These are phyloP conservation scores for Bovichtus diacanthus DNA, from an alignment of 2,797 vertebrate species.

Conservation along the genomic window DNA sequence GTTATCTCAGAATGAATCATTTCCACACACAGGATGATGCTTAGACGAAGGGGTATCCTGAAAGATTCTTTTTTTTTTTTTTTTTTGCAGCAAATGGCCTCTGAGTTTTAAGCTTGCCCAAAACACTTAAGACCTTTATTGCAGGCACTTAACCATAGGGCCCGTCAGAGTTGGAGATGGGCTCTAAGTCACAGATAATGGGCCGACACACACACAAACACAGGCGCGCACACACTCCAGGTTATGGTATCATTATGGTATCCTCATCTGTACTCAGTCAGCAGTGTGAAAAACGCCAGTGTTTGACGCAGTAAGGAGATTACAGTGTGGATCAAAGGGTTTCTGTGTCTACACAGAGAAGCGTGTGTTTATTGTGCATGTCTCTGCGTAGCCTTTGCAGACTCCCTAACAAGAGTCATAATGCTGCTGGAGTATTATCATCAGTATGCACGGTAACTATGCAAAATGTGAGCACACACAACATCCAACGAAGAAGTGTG, in stretches of 20 bases:
- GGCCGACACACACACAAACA: constrained; percentile 30
- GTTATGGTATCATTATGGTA: constrained; percentile 65
- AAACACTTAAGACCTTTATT: constrained; percentile 81
- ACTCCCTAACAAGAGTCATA: constrained; percentile 26
- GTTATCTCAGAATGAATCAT: constrained; percentile 50
- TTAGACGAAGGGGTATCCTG: constrained; percentile 28
- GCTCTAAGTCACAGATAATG: constrained; percentile 77
- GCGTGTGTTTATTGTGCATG: constrained; percentile 12
- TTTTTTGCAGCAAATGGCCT: constrained; percentile 61
- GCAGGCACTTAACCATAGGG: constrained; percentile 76
- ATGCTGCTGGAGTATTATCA: constrained; percentile 9
- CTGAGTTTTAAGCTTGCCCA: constrained; percentile 65
- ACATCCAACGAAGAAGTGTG: constrained; percentile 23
- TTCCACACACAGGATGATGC: constrained; percentile 43
- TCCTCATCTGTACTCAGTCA: constrained; percentile 66
- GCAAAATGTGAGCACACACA: constrained; percentile 34
- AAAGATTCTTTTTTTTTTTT: constrained; percentile 33
- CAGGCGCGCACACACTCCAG: constrained; percentile 1
- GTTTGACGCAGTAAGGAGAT: constrained; percentile 47
- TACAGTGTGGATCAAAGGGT: constrained; percentile 41
- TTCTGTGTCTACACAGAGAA: constrained; percentile 20
- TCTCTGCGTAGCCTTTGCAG: constrained; percentile 19
- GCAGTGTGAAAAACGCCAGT: constrained; percentile 49
- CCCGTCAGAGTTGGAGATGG: constrained; percentile 59
- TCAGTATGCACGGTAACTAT: constrained; percentile 21